A percentile compares a stretch with the other conserved stretches of the same genome.
Evolutionary conservation across 1,140 invertebrate genomes (phyloP).

Genomic region (Drosophila paulistorum): DNA sequence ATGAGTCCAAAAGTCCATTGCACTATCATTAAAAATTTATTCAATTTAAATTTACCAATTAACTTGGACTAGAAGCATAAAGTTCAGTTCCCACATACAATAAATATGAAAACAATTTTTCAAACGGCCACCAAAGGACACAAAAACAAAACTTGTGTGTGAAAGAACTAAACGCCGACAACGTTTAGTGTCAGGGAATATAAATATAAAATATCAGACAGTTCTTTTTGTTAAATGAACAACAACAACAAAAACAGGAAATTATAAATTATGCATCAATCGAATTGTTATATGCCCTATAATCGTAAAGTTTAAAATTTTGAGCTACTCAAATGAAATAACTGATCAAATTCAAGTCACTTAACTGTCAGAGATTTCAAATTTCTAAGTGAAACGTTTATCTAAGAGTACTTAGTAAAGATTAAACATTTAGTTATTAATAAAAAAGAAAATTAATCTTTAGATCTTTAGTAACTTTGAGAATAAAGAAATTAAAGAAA

Average conservation of each 20-base stretch:
- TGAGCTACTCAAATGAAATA: background rate
- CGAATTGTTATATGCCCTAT: background rate
- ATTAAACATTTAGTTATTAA: too few relatives aligned
- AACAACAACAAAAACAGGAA: background rate
- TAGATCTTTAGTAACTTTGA: background rate
- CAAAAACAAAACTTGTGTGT: conserved; percentile 14
- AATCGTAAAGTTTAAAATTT: background rate
- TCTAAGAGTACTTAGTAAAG: too few relatives aligned
- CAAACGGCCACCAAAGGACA: conserved; percentile 23
- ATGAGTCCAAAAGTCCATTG: conserved; percentile 56
- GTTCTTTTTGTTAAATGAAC: background rate
- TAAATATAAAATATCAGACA: conserved; percentile 1
- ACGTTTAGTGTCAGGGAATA: conserved; percentile 45
- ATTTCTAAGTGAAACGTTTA: too few relatives aligned
- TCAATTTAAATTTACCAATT: conserved; percentile 81
- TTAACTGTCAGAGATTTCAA: too few relatives aligned
- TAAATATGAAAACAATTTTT: conserved; percentile 58
- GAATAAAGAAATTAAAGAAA: too few relatives aligned
- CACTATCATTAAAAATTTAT: conserved; percentile 77
- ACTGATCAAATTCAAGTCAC: background rate
- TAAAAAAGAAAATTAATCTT: too few relatives aligned
- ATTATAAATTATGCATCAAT: background rate
- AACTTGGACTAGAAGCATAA: conserved; percentile 49
- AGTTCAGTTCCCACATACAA: conserved; percentile 27
- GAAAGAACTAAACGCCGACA: conserved; percentile 69